Evolutionary conservation across 2,888 invertebrate species (phyloP), one percentile per base, ranked within the genome.

Genomic region (Monopis laevigella): DNA sequence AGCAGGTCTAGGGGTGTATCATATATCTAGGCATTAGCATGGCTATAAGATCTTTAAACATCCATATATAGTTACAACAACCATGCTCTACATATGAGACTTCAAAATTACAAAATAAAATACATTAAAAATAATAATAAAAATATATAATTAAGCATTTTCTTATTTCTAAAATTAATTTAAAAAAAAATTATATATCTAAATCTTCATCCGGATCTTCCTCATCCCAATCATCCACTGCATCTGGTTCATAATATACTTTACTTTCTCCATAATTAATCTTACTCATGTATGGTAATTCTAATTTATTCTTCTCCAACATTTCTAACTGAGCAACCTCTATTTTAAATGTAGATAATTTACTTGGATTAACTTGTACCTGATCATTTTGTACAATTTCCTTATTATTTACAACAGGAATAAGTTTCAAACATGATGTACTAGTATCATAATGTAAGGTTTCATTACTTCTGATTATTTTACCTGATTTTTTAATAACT

Each of bases 191-290:
- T 70, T 72, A 86, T 54, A 92, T 86, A 68, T 89, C 86, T 45
- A 93, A 75, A 71, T 93, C 93, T 64, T 93, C 92, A 78, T 93
- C 93, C 1, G 92, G 92, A 70, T 93, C 92, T 68, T 92, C 92
- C 55, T 91, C 92, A 56, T 93, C 93, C 81, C 90, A 88, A 61
- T 92, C 92, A 63, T 92, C 92, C 2, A 85, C 82, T 41, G 86
- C 86, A 66, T 93, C 92, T 7, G 91, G 88, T 48, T 87, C 83
- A 56, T 93, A 92, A 50, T 86, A 83, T 24, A 92, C 89, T 57
- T 85, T 85, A 29, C 87, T 85, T 45, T 82, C 83, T 1, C 78
- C 71, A 42, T 77, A 65, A 47, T 78, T 72, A 39, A 75, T 74
- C 48, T 80, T 81, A 50, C 65, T 77, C 78, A 77, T 77, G 54